Base-by-base conservation (phyloP, 2,797 vertebrate species). In the Lacerta bilineata region DNA sequence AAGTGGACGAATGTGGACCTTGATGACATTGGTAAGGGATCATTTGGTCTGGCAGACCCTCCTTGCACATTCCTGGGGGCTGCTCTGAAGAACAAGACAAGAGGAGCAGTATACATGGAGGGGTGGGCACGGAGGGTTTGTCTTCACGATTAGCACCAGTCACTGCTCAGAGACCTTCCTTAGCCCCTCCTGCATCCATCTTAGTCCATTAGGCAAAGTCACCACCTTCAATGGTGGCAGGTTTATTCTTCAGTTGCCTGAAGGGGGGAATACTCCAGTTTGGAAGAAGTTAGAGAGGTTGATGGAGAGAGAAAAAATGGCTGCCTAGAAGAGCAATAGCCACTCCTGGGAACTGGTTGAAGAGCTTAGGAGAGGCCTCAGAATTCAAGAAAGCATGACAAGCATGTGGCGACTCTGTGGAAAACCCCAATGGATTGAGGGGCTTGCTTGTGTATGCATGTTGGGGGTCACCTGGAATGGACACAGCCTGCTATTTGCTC, bases 11-110 rank as follows among this genome's bases (percentile, higher is more conserved):
- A 0, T 20, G 80, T 95, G 72, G 80, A 6, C 0, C 91, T 90
- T 76, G 87, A 82, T 3, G 4, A 79, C 2, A 85, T 92, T 82
- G 94, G 96, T 96, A 93, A 96, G 95, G 76, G 72, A 3, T n/a
- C 84, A 15, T 84, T 91, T 88, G 66, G 39, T 33, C 61, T 72
- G 59, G 15, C 25, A 9, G 13, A 18, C 17, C 13, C 43, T 29
- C 36, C 55, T 25, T 72, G 3, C 55, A 9, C 17, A 36, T 33
- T 11, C 11, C 43, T 33, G 50, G 1, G 68, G 82, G 25, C 33
- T 3, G 15, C n/a, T 17, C 71, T n/a, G 3, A 77, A 46, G 41
- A 29, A 41, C 23, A 27, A 29, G 50, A 15, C 11, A 50, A 15
- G 50, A 50, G 50, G 11, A 50, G 3, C 50, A 50, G 50, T 13